Percentiles rank a stretch among this genome's conserved stretches.
These are phyloP conservation scores for Phyllotreta cruciferae DNA, from an alignment of 2,888 invertebrate species.

Conservation along the genomic window DNA sequence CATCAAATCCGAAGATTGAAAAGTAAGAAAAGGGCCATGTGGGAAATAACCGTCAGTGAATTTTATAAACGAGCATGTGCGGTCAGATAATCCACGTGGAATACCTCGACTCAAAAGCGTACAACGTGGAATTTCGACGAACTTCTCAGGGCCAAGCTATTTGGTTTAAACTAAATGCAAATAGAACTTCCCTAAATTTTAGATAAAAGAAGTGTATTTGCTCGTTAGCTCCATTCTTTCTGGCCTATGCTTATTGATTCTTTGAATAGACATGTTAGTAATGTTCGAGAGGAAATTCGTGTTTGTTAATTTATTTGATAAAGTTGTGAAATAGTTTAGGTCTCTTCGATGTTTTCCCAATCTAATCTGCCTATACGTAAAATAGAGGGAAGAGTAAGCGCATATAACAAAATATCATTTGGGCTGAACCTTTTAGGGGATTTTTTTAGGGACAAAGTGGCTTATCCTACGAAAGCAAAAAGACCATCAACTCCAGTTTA, in stretches of 20 bases:
- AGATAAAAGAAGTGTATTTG: no score
- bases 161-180: constrained; percentile 6
- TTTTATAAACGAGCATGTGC: constrained; percentile 41
- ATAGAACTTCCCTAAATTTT: no score
- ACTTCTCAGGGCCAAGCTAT: not conserved
- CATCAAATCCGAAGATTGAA: constrained; percentile 42
- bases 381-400: constrained; percentile 28
- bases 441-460: constrained; percentile 20
- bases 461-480: constrained; percentile 15
- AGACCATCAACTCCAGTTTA: constrained; percentile 11
- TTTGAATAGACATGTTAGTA: no score
- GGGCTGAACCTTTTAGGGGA: constrained; percentile 12
- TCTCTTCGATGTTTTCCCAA: constrained; percentile 28
- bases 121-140: not conserved
- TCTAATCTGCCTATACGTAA: constrained; percentile 35
- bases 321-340: not conserved
- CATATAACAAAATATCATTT: constrained; percentile 16
- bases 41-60: constrained; percentile 43
- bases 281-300: no score
- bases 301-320: no score
- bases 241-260: no score
- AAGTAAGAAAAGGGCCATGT: constrained; percentile 38
- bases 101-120: constrained; percentile 36
- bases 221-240: no score
- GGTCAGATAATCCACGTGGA: constrained; percentile 41